Evolutionary conservation across 2,888 invertebrate genomes (phyloP), one percentile per base, ranked within the genome.

Genomic region (Caenorhabditis imperialis): DNA sequence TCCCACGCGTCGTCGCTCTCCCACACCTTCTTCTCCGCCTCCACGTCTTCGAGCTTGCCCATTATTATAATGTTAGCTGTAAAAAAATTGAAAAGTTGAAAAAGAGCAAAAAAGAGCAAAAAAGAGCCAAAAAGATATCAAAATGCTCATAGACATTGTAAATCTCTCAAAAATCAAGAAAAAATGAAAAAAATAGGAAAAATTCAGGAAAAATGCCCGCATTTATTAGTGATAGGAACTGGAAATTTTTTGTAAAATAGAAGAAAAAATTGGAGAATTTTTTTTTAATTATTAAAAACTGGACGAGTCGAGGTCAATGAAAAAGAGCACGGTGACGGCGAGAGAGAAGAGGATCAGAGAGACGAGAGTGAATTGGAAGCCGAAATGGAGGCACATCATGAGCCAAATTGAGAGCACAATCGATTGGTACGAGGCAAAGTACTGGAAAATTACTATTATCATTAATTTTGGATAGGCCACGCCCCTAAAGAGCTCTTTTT

Each of bases 1-100:
- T 65, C 69, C 80, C 80, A 81, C 0, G 72, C 71, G 20, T 74
- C 70, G 37, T 78, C 75, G 37, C 73, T 75, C 51, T 81, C 78
- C 63, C 76, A 81, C 2, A 63, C 42, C 25, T 81, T 81, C 14
- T 72, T 57, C 40, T 77, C 78, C 4, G 53, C 60, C 30, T 78
- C 77, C 5, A 80, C 55, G 3, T 81, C 74, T 57, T 74, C 67
- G 14, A 55, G 14, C 22, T 74, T 73, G 12, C 73, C 73, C 73
- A 73, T 73, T 33, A 38, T 55, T 7, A n/a, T n/a, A n/a, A n/a
- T n/a, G n/a, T n/a, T n/a, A n/a, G n/a, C n/a, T n/a, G n/a, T n/a
- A n/a, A n/a, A n/a, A n/a, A n/a, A n/a, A n/a, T n/a, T n/a, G n/a
- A n/a, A n/a, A n/a, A n/a, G n/a, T n/a, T n/a, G n/a, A n/a, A 38